Conservation (phyloP, 2,797 vertebrate genomes). For the Prionace glauca region DNA sequence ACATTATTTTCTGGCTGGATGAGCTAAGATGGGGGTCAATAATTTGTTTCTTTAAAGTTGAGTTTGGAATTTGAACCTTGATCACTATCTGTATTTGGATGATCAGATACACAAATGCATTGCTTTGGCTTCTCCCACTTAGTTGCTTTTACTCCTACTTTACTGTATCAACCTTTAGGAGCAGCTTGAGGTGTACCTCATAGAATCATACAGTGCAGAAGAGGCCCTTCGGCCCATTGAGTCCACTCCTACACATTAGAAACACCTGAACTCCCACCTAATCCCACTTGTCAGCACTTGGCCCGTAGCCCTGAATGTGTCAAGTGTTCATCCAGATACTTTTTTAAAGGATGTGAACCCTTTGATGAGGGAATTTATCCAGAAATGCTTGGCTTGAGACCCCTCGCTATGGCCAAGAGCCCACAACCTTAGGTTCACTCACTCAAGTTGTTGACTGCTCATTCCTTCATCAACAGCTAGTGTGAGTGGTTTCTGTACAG, state of each 20-base stretch:
- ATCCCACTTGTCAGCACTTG: too few relatives aligned
- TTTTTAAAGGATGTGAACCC: too few relatives aligned
- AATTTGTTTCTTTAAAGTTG: not conserved
- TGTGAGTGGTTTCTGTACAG: constrained; percentile 62
- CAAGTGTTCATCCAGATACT: too few relatives aligned
- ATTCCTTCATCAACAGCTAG: constrained; percentile 91
- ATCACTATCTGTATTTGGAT: not conserved
- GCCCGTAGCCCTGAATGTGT: too few relatives aligned
- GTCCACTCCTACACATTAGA: too few relatives aligned
- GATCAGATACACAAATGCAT: not conserved
- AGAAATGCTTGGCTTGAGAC: constrained; percentile 77
- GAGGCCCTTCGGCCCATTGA: too few relatives aligned
- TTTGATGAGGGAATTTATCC: constrained; percentile 72
- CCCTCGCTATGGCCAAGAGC: constrained; percentile 74
- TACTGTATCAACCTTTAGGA: not conserved
- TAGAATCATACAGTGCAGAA: too few relatives aligned
- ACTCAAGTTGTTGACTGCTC: constrained; percentile 86
- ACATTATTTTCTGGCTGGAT: too few relatives aligned
- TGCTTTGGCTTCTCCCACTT: not conserved
- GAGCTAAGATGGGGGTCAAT: not conserved
- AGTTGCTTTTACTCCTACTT: not conserved
- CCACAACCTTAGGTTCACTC: constrained; percentile 88
- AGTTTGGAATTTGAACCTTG: not conserved
- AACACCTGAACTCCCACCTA: too few relatives aligned
- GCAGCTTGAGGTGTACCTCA: not conserved